A percentile compares a stretch with the other conserved stretches of the same genome.
phyloP scores from a whole-genome alignment of 1,140 invertebrate species.

The Heliconius hermathena region DNA sequence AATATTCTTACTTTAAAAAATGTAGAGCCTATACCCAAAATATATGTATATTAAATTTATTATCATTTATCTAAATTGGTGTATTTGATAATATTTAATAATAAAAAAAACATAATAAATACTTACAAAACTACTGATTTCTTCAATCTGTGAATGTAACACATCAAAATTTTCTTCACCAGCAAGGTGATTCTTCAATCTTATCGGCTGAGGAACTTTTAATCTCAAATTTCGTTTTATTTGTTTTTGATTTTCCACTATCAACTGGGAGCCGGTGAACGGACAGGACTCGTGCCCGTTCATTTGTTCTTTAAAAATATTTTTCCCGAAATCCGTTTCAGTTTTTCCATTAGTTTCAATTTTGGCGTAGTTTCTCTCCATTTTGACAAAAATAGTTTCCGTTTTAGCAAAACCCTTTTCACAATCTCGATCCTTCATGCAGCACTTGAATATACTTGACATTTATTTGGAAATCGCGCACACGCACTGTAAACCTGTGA shows the following conservation, averaged over 20 bases:
- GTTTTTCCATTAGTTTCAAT: conserved; percentile 44
- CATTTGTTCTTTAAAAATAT: conserved; percentile 49
- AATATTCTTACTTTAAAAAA: background rate
- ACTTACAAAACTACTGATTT: conserved; percentile 62
- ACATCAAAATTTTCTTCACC: conserved; percentile 62
- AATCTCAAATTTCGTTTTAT: conserved; percentile 62
- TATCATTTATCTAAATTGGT: background rate
- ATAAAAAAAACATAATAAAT: background rate
- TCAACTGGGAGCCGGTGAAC: conserved; percentile 56
- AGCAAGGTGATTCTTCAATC: conserved; percentile 61
- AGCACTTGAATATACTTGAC: conserved; percentile 58
- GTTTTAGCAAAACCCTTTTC: conserved; percentile 9
- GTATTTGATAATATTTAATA: too few species aligned
- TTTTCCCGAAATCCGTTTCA: conserved; percentile 42
- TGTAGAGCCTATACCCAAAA: too few species aligned
- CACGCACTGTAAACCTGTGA: conserved; percentile 35
- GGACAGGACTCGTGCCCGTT: conserved; percentile 61
- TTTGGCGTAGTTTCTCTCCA: conserved; percentile 39
- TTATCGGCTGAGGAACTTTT: conserved; percentile 68
- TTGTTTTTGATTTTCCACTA: conserved; percentile 44
- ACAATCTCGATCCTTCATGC: conserved; percentile 45
- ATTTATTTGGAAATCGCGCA: conserved; percentile 39
- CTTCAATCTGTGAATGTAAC: conserved; percentile 60
- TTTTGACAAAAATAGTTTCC: conserved; percentile 23
- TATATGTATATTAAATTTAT: background rate